These are phyloP conservation scores for Epinotia nisella DNA, from an alignment of 2,888 invertebrate genomes.

Conservation along the genomic window DNA sequence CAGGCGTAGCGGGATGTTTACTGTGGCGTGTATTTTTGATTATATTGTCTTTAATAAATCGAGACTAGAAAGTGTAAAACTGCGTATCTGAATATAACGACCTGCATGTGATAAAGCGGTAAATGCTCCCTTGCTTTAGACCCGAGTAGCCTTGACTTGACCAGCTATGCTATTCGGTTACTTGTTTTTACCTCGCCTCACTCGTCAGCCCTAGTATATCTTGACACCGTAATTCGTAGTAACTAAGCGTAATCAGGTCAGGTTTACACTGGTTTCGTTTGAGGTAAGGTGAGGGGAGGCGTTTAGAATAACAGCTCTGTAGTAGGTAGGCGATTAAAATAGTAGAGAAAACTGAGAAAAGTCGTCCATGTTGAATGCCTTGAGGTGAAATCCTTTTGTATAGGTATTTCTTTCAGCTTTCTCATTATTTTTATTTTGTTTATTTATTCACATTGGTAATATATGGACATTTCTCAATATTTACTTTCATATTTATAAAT, in stretches of 20 bases:
- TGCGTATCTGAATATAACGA: constrained; percentile 68
- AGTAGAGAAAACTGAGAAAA: background rate
- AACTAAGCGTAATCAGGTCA: background rate
- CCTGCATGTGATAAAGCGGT: constrained; percentile 49
- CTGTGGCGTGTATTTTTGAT: constrained; percentile 44
- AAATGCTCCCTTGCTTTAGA: background rate
- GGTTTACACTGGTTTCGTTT: background rate
- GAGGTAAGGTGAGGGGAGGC: background rate
- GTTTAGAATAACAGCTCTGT: background rate
- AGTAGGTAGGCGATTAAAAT: background rate
- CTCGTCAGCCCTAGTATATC: too few relatives aligned
- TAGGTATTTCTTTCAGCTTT: too few relatives aligned
- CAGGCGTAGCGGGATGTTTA: constrained; percentile 18
- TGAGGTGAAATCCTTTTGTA: background rate
- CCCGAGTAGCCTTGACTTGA: constrained; percentile 5
- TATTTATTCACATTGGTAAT: too few relatives aligned
- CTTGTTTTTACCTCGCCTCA: too few relatives aligned
- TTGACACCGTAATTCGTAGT: too few relatives aligned
- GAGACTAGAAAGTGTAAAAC: constrained; percentile 82
- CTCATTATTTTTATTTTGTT: too few relatives aligned
- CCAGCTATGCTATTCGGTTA: too few relatives aligned
- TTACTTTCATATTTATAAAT: too few relatives aligned
- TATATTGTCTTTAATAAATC: constrained; percentile 69
- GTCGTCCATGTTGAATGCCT: background rate
- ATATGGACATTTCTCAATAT: too few relatives aligned